Base-by-base conservation (phyloP, 2,797 vertebrate species). In the Periparus ater region DNA sequence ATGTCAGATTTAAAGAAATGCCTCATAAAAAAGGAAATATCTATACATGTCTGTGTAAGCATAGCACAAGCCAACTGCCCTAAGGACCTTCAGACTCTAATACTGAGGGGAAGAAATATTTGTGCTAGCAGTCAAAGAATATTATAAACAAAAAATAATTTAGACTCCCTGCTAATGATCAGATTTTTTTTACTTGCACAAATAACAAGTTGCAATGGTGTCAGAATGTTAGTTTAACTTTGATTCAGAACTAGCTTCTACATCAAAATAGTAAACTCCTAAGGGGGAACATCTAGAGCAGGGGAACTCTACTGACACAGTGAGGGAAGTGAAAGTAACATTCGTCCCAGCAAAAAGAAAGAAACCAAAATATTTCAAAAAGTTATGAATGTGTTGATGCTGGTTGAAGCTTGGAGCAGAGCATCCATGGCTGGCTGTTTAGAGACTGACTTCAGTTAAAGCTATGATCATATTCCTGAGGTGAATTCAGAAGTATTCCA, bases 111-210 rank as follows among this genome's bases (percentile, higher is more conserved):
- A 42, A 55, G 57, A 47, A 87, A 51, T n/a, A 44, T 8, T 71
- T 85, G 74, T 79, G 22, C 66, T 96, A 94, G 78, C 44, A 95
- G 36, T 65, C 82, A 88, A 81, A 91, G n/a, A 93, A 76, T 25
- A 65, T 54, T 20, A 85, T 27, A 72, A 87, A 78, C 3, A 3
- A 91, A 96, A 91, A 21, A 27, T 1, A 8, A 65, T 40, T 67
- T 54, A 66, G 16, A 85, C 1, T 3, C 15, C 4, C 20, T 20
- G 34, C 42, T 57, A 76, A 89, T 38, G 45, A 74, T 55, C 14
- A 83, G 72, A 38, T 74, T 60, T 73, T 73, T 80, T 87, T 92
- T 40, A 40, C 13, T 90, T 84, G 34, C 36, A 91, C 51, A 85
- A 74, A 11, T 66, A 73, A 38, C 67, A 88, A 62, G 27, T 25